Evolutionary conservation across 1,140 invertebrate genomes (phyloP).

Genomic region (Phthorimaea operculella): DNA sequence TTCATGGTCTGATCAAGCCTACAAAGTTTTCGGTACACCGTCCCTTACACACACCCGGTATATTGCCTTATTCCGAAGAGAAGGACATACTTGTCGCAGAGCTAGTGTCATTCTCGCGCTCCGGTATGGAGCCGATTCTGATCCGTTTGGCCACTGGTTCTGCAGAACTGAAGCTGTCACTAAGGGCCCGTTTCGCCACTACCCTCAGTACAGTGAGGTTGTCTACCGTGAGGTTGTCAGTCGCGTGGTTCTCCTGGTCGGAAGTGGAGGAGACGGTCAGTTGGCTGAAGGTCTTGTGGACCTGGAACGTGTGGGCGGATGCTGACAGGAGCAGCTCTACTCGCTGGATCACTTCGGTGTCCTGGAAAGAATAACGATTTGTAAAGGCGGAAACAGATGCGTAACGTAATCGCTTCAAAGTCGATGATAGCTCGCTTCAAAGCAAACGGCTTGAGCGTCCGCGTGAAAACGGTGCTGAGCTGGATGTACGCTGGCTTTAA

Average conservation of each 20-base stretch:
- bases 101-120: conserved; percentile 14
- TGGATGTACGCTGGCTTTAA: too few species aligned
- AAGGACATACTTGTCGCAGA: conserved; percentile 40
- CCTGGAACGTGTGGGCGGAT: conserved; percentile 9
- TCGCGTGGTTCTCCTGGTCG: conserved; percentile 18
- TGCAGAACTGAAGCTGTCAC: conserved; percentile 36
- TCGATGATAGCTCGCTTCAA: too few species aligned
- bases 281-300: conserved; percentile 16
- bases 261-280: conserved; percentile 21
- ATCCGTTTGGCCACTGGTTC: conserved; percentile 51
- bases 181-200: conserved; percentile 32
- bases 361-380: conserved; percentile 26
- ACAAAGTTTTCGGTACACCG: too few species aligned
- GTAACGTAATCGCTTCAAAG: too few species aligned
- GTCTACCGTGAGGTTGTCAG: conserved; percentile 33
- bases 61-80: conserved; percentile 25
- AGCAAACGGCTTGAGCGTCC: too few species aligned
- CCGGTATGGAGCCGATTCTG: conserved; percentile 17
- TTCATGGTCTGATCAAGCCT: too few species aligned
- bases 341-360: conserved; percentile 42
- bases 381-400: too few species aligned
- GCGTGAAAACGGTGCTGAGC: too few species aligned
- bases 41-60: too few species aligned
- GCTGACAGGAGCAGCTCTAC: conserved; percentile 45
- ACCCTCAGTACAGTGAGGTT: conserved; percentile 29